Evolutionary conservation across 2,888 invertebrate species (phyloP), one percentile per base, ranked within the genome.

Genomic region (Conops quadrifasciatus): DNA sequence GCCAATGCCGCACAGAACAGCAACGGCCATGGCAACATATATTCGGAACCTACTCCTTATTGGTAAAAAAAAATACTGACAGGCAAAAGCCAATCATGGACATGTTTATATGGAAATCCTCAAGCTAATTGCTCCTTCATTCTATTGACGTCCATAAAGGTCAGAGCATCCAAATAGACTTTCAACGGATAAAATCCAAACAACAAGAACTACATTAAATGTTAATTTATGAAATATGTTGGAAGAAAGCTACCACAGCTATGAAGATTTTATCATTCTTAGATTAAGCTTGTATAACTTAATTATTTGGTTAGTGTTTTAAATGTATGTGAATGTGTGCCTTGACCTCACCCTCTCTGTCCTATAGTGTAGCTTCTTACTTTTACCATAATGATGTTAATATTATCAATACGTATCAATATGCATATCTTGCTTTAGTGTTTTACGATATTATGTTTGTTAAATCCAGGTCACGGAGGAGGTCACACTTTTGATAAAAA

Each of bases 1-100:
- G 78, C 80, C 62, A 77, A 77, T 51, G 5, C 36, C 9, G 67
- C 74, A 16, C 79, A 79, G 70, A 78, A 73, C 3, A 30, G 72
- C 28, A 76, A 78, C 13, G 71, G 77, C 28, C 70, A 47, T 9
- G 72, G 72, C 26, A 75, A 77, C 36, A 67, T 47, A 49, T 76
- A 75, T 67, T 75, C 75, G 56, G 80, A 79, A 36, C 70, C 79
- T 9, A 81, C 81, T 66, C 83, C 84, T 11, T 83, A 84, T 76
- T 84, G 84, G 83, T 83, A 58, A 11, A 45, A 21, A 36, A 16
- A 21, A 11, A 36, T 16, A 21, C 3, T 62, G 36, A 45, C 45
- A n/a, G 45, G 43, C 21, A n/a, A n/a, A 15, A 62, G 51, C 24
- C 62, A 30, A 62, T 36, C 9, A 9, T 53, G 53, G 58, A 58